Base-by-base conservation (phyloP, 2,888 invertebrate genomes). In the Chromoteleia sp. region DNA sequence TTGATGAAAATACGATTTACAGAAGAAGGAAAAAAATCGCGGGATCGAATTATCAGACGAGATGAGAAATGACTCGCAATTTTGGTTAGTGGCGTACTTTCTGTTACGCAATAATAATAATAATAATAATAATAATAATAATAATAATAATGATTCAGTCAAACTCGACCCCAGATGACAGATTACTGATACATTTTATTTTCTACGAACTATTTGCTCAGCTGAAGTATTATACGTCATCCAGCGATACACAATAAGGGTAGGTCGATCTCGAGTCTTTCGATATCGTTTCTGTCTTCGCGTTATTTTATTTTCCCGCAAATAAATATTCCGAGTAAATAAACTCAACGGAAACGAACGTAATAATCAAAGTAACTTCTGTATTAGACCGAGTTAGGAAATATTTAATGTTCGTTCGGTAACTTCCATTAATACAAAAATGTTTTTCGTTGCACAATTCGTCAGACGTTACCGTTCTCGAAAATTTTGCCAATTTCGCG, bases 171-270 rank as follows among this genome's bases (percentile, higher is more conserved):
- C 54, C n/a, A 2, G 10, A 54, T 58, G 39, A 58, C 17, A 39
- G 39, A 58, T 58, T 29, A 58, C 58, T 21, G 3, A 17, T 54
- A 48, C 45, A 54, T 30, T 54, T 54, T 30, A 58, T 58, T 36
- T 58, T 7, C 21, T 58, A 12, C 12, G 12, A 39, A 43, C 30
- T 61, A 61, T 61, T 61, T 43, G 45, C 45, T 2, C 45, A 61
- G 45, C 61, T 45, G 45, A 15, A 45, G 61, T 45, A 45, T 45
- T 61, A 61, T 61, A 36, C 33, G 61, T 45, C 30, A 61, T 45
- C 29, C 61, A n/a, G 8, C 6, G 30, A 2, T 17, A 36, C 12
- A 45, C 45, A 61, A 45, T 61, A 33, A 48, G 48, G 39, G 58
- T 58, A 19, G 36, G 12, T 39, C 7, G 19, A 14, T 21, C 3